Base-by-base conservation (phyloP, 2,888 invertebrate genomes). In the Pediacus dermestoides region DNA sequence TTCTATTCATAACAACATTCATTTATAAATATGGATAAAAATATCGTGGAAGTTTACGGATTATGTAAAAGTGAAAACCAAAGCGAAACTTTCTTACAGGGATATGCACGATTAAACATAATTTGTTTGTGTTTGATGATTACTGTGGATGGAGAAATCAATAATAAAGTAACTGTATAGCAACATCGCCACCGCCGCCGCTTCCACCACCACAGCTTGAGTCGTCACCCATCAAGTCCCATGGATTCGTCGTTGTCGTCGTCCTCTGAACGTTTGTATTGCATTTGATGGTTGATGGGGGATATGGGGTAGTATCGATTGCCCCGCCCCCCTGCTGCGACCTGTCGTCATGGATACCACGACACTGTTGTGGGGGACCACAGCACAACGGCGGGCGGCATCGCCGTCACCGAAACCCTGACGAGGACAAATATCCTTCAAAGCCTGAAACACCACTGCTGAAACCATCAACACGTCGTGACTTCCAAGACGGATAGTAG, bases 281-380 rank as follows among this genome's bases (percentile, higher is more conserved):
- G 64, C 28, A 14, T 58, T 63, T 75, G 74, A 68, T 75, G 74
- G 72, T 68, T 75, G 70, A 76, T 68, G 14, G 11, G 28, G 72
- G 71, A 37, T 37, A 48, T 77, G 77, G 77, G 79, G 75, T 78
- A 77, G 77, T 80, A 81, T 81, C 81, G 78, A 81, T 81, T 80
- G 77, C 77, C 75, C 77, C 74, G 73, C 72, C 73, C 64, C 72
- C 72, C 63, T 72, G 72, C 70, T 74, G 57, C 50, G 66, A 65
- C 43, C 53, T 72, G 74, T 74, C 72, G 70, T 67, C 74, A 75
- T 74, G 74, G 74, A 72, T 68, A 75, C 75, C 66, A 58, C 66
- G 65, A 66, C 65, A 65, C 52, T 62, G 59, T 64, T 63, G 63
- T 64, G 64, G 62, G 63, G 64, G 63, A 61, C 64, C 62, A 54